Evolutionary conservation across 2,888 invertebrate genomes (phyloP), one percentile per base, ranked within the genome.

Genomic region (Hypena proboscidalis): DNA sequence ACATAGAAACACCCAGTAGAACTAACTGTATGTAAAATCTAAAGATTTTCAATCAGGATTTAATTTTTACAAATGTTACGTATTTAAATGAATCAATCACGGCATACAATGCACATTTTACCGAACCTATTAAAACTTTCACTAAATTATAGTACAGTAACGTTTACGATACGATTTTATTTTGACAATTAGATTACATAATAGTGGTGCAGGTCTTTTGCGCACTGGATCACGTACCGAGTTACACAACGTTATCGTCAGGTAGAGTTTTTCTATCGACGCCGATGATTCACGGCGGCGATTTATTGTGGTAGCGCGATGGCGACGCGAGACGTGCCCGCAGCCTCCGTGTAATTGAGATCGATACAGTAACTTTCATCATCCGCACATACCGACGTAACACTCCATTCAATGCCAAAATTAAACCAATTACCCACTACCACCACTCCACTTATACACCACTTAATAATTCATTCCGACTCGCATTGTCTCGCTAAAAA

Each of bases 161-260:
- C 65, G 71, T 77, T 70, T 70, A 71, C 71, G 74, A 65, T 80
- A 73, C 78, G 68, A 79, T 83, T 83, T 82, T 81, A 83, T 85
- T 85, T 86, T 81, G 77, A 73, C 84, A 83, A 88, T 88, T 85
- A 84, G 60, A 79, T 89, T 89, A 77, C 83, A 80, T 87, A 89
- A 89, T 76, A 63, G 71, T 70, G 64, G 58, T 62, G 61, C 63
- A 79, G 69, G 72, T 77, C 74, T 80, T 72, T 74, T 61, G 69
- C 74, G 85, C 61, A 77, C 84, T 85, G 74, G 80, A 87, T 88
- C 90, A 90, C 90, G 90, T 90, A 80, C 73, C 55, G 49, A 60
- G 83, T 89, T 88, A 83, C 85, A 86, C 88, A 88, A 90, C 78
- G 70, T 67, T 66, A 79, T 72, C 77, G 77, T 79, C 79, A 83